A percentile compares a stretch with the other conserved stretches of the same genome.
These are phyloP conservation scores for Didymodactylos carnosus DNA, from an alignment of 2,888 invertebrate genomes.

Conservation along the genomic window DNA sequence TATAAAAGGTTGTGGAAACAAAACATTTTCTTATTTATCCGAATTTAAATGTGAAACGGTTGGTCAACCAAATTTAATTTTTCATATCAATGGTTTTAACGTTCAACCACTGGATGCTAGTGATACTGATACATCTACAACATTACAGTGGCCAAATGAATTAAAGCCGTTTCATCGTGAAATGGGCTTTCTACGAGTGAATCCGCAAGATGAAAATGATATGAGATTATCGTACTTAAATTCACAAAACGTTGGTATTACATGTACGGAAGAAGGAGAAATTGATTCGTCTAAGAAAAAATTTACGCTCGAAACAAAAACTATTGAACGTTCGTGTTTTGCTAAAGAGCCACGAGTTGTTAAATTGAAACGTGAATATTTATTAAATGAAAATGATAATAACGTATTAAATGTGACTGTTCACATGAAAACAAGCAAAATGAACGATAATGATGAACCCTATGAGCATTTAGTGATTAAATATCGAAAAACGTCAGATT, in stretches of 20 bases:
- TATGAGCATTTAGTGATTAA: not conserved
- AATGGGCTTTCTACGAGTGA: not conserved
- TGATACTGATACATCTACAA: not conserved
- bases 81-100: not conserved
- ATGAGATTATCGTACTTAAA: not conserved
- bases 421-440: not conserved
- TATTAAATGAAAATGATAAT: not conserved
- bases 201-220: not conserved
- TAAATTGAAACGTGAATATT: not conserved
- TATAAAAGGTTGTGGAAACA: not conserved
- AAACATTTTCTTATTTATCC: not conserved
- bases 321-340: not conserved
- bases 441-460: not conserved
- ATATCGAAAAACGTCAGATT: not conserved
- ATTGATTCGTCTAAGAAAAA: not conserved
- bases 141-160: not conserved
- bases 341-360: not conserved
- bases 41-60: not conserved
- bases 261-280: not conserved
- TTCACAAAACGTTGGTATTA: not conserved
- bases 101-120: not conserved
- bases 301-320: not conserved
- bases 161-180: not conserved
- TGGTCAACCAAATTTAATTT: not conserved
- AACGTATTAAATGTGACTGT: not conserved